Evolutionary conservation across 2,113 vertebrate genomes (phyloP).

Genomic region (Lophius piscatorius): DNA sequence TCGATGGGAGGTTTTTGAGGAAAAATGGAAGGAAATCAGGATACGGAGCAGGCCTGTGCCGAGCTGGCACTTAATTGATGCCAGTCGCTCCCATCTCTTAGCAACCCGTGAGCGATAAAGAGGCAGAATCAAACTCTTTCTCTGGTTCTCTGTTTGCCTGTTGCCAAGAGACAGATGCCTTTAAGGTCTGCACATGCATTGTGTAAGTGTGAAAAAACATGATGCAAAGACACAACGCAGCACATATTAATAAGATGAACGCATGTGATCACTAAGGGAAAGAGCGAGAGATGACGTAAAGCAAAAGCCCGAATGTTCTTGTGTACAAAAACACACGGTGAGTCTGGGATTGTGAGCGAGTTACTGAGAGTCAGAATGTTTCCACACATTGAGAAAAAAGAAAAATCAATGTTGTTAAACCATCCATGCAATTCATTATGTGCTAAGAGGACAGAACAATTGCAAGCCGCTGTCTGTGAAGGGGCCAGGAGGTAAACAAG

Average conservation of each 20-base stretch:
- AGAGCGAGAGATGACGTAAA: neutral
- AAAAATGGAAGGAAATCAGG: slow-evolving; percentile 10
- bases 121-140: slow-evolving; percentile 44
- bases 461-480: neutral
- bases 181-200: neutral
- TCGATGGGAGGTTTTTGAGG: neutral
- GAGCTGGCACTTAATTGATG: slow-evolving; percentile 40
- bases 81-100: slow-evolving; percentile 52
- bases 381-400: slow-evolving; percentile 7
- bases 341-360: slow-evolving; percentile 9
- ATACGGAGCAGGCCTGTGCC: slow-evolving; percentile 25
- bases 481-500: neutral
- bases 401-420: slow-evolving; percentile 27
- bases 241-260: neutral
- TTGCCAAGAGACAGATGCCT: slow-evolving; percentile 49
- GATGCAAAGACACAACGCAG: slow-evolving; percentile 1
- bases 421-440: slow-evolving; percentile 29
- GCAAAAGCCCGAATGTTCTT: neutral
- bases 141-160: slow-evolving; percentile 21
- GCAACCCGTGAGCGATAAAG: slow-evolving; percentile 58
- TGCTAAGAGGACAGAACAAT: slow-evolving; percentile 7
- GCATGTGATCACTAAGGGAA: neutral
- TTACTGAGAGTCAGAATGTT: slow-evolving; percentile 36
- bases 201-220: neutral
- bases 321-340: neutral